Base-by-base conservation (phyloP, 2,888 invertebrate species). In the Tiliacea citrago region DNA sequence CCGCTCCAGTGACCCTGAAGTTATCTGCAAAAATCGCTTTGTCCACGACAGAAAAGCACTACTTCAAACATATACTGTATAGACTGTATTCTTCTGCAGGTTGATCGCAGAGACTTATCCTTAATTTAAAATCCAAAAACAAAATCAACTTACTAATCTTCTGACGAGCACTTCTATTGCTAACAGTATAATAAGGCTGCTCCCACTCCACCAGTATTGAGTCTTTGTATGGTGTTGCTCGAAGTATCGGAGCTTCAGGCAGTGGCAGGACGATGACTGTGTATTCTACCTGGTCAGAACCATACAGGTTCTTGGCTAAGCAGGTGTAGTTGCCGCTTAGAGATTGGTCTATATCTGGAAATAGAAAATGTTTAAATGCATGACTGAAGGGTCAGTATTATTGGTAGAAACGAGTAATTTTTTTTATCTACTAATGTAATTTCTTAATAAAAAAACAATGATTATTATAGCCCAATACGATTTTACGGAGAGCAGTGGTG, bases 231-330 rank as follows among this genome's bases (percentile, higher is more conserved):
- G 97, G 95, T 0, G 96, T 95, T 0, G 96, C 96, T 83, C 97
- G 97, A 65, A 98, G 95, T 77, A 97, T 95, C 0, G 98, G 98
- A 0, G 98, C 96, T 76, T 97, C 97, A 0, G 98, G 98, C n/a
- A 98, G 95, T 76, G 98, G 97, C 86, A 98, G 97, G 0, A 98
- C 98, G 75, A 97, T 96, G 53, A 99, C 97, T 2, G 97, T 97
- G 92, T 98, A 98, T 73, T 98, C 97, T 73, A 99, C 98, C 65
- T 98, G 98, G 91, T 99, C 99, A 45, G 97, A 98, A 0, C 99
- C 99, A 91, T 98, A 98, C 24, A 98, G 96, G 93, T 99, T 99
- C 92, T 98, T 98, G 13, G 98, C 98, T 18, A 98, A 97, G 90
- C 98, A 98, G 0, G 98, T 98, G 94, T 98, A 98, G 96, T 98